These are phyloP conservation scores for Oxyscelio sp. DNA, from an alignment of 2,888 invertebrate species.

Conservation along the genomic window DNA sequence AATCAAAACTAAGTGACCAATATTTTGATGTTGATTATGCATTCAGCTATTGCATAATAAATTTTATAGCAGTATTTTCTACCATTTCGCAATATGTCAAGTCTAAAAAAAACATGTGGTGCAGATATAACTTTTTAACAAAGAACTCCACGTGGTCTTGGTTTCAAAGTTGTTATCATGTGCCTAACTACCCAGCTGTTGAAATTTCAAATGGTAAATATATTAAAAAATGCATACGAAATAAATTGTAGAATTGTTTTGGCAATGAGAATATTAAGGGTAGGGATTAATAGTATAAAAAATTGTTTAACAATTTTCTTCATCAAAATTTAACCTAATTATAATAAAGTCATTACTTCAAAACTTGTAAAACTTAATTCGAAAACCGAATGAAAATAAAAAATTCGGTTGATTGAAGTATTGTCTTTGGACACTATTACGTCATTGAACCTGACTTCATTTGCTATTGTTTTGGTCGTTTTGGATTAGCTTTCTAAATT, in stretches of 20 bases:
- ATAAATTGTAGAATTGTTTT: slow-evolving; percentile 73
- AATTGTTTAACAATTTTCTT: too few relatives aligned
- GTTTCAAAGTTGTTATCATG: slow-evolving; percentile 32
- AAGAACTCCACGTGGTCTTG: slow-evolving; percentile 21
- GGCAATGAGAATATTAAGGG: slow-evolving; percentile 73
- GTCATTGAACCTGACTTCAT: too few relatives aligned
- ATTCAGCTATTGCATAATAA: slow-evolving; percentile 71
- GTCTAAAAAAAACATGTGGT: slow-evolving; percentile 67
- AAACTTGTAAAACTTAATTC: too few relatives aligned
- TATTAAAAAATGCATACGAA: slow-evolving; percentile 68
- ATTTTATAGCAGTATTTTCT: slow-evolving; percentile 71
- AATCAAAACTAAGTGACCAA: too few relatives aligned
- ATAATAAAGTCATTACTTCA: too few relatives aligned
- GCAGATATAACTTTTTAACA: slow-evolving; percentile 39
- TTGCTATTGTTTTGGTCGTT: too few relatives aligned
- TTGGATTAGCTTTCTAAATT: too few relatives aligned
- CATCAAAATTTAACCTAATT: too few relatives aligned
- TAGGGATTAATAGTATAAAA: slow-evolving; percentile 41
- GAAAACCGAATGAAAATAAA: too few relatives aligned
- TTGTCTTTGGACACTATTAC: too few relatives aligned
- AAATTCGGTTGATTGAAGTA: too few relatives aligned
- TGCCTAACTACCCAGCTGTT: slow-evolving; percentile 16
- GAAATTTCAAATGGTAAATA: slow-evolving; percentile 62
- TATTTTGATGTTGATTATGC: too few relatives aligned
- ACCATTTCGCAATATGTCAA: slow-evolving; percentile 67